Conservation (phyloP, 2,113 vertebrate species). For the Vicugna pacos region DNA sequence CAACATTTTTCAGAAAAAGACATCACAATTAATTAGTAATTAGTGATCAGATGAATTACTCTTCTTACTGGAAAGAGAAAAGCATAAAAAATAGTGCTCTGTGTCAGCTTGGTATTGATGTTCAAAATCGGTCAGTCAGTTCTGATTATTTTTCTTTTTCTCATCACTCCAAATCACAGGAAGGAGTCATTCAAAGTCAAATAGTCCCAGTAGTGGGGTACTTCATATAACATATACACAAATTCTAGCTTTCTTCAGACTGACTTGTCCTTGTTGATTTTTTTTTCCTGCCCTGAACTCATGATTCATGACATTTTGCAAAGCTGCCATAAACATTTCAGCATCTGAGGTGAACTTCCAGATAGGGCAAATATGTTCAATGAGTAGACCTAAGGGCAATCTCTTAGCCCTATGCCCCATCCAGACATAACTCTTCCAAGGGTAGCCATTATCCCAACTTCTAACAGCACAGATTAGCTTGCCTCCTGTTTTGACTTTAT, state of each 20-base stretch:
- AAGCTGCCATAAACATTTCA: neutral
- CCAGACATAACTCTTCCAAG: neutral
- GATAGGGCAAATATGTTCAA: neutral
- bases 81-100: neutral
- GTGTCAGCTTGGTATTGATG: neutral
- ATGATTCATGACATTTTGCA: neutral
- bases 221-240: neutral
- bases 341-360: neutral
- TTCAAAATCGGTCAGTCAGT: neutral
- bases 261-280: neutral
- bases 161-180: neutral
- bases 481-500: neutral
- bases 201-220: neutral
- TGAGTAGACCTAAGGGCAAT: neutral
- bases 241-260: slow-evolving; percentile 12
- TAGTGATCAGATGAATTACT: neutral
- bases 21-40: neutral
- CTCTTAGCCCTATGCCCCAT: neutral
- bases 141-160: neutral
- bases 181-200: neutral
- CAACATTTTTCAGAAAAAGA: neutral
- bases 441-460: neutral
- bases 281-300: neutral
- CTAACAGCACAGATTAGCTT: neutral
- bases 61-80: neutral